Base-by-base conservation (phyloP, 2,113 vertebrate species). In the Elaphurus davidianus region DNA sequence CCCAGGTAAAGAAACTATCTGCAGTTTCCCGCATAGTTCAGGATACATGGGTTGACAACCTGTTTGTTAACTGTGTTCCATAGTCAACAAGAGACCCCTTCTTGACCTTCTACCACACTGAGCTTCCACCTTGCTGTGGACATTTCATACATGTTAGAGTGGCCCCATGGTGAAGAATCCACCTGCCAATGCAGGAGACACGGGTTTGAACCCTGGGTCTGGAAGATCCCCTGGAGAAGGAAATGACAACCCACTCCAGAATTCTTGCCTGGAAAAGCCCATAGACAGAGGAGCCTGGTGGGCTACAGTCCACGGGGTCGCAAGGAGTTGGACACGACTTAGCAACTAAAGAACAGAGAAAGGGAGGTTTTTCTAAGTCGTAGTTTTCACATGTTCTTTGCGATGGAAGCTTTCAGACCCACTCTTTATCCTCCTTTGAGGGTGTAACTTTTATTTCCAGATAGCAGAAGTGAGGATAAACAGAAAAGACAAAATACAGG, bases 391-490 rank as follows among this genome's bases (percentile, higher is more conserved):
- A 52, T 93, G 59, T 87, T 83, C 23, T 94, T 95, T 71, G 74
- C n/a, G 27, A 96, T 15, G 28, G 33, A 85, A 93, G 23, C 50
- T 96, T 93, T 71, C 33, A 78, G 94, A 59, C 0, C 45, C 86
- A 91, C 6, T 33, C 74, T 89, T 95, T 45, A 52, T 76, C 36
- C 57, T 60, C 59, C 47, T 87, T 17, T 0, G 62, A 83, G 28
- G 6, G 1, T 62, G 33, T 97, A 87, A 59, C 40, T 36, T 93
- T 97, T 87, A 76, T 54, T 85, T 94, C 71, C 60, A 62, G 96
- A 36, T 25, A 8, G 87, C 12, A 55, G n/a, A 94, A 71, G 1
- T 16, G 16, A 84, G 79, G 85, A 47, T 94, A 85, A 30, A 82
- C 95, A 76, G 79, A 59, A 83, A 9, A 47, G 74, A 82, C 88